Conservation (phyloP, 2,888 invertebrate genomes). For the Fragum whitleyi region DNA sequence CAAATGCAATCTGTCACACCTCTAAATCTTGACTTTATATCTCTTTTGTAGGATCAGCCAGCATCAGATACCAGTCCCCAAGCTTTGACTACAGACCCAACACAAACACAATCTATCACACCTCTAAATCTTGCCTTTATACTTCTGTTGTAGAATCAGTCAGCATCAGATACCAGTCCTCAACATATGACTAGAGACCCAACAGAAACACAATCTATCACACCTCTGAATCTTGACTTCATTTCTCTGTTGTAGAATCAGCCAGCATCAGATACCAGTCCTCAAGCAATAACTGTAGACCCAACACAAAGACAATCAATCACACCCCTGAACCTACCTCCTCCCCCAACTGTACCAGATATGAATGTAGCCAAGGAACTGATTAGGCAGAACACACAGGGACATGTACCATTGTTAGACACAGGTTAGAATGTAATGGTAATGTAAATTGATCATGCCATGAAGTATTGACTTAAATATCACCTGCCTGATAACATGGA, state of each 20-base stretch:
- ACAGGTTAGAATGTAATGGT: not conserved
- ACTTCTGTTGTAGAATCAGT: too few relatives aligned
- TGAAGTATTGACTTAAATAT: too few relatives aligned
- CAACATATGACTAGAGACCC: too few relatives aligned
- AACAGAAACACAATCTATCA: not conserved
- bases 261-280: not conserved
- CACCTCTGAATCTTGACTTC: constrained; percentile 13
- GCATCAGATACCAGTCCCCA: too few relatives aligned
- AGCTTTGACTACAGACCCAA: too few relatives aligned
- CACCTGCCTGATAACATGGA: too few relatives aligned
- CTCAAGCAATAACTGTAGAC: not conserved
- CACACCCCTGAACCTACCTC: constrained; percentile 40
- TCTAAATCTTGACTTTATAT: constrained; percentile 10
- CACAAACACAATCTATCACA: too few relatives aligned
- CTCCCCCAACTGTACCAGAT: constrained; percentile 42
- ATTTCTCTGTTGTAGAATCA: not conserved
- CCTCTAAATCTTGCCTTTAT: too few relatives aligned
- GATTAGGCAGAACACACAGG: constrained; percentile 65
- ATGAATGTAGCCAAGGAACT: constrained; percentile 70
- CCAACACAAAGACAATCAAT: not conserved
- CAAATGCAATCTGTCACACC: not conserved
- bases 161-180: too few relatives aligned
- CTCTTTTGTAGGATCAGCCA: too few relatives aligned
- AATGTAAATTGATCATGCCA: too few relatives aligned
- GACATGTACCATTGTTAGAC: not conserved